Conservation (phyloP, 2,888 invertebrate species). For the Nomada fucata region DNA sequence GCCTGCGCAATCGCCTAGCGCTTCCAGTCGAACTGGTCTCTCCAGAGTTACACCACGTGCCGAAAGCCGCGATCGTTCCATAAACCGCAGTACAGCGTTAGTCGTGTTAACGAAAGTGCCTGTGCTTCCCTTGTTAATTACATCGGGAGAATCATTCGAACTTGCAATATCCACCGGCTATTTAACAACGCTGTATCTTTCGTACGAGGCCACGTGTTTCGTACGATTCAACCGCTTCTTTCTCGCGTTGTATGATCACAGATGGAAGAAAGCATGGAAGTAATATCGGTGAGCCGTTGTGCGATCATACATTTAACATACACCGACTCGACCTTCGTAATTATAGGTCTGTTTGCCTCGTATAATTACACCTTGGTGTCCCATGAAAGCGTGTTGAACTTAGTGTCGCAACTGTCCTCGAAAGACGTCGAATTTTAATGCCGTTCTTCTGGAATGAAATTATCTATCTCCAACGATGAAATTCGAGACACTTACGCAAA, state of each 20-base stretch:
- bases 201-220: neutral
- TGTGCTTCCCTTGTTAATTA: neutral
- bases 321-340: constrained; percentile 16
- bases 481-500: too few relatives aligned
- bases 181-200: neutral
- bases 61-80: constrained; percentile 66
- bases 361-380: neutral
- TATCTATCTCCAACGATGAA: too few relatives aligned
- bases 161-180: neutral
- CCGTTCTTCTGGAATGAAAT: too few relatives aligned
- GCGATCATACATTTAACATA: neutral
- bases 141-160: neutral
- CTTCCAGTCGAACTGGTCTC: constrained; percentile 56
- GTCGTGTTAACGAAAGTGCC: constrained; percentile 43
- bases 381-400: neutral
- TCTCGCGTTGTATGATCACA: constrained; percentile 1
- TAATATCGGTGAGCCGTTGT: constrained; percentile 43
- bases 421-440: too few relatives aligned
- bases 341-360: neutral
- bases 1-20: constrained; percentile 57
- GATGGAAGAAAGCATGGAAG: constrained; percentile 51
- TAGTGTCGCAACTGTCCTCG: neutral
- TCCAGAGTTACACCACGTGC: constrained; percentile 63
- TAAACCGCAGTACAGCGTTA: constrained; percentile 57
- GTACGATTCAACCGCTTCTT: neutral